These are phyloP conservation scores for Brachionus calyciflorus DNA, from an alignment of 1,140 invertebrate genomes.

Conservation along the genomic window DNA sequence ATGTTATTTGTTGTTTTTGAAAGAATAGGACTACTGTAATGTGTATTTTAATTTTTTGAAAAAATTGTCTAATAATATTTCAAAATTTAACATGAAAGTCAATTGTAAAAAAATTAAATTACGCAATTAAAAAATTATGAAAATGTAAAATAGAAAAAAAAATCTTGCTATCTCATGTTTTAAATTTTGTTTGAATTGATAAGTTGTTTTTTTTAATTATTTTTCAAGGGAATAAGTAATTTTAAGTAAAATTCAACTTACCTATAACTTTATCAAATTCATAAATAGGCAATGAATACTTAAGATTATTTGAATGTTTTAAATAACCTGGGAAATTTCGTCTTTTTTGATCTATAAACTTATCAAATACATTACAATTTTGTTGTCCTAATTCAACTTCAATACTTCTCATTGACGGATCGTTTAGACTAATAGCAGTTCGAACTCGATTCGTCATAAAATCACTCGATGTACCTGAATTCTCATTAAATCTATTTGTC, in stretches of 20 bases:
- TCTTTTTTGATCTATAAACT: slow-evolving; percentile 34
- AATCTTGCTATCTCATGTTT: too few relatives aligned
- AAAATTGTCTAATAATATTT: too few relatives aligned
- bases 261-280: slow-evolving; percentile 25
- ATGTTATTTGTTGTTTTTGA: too few relatives aligned
- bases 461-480: neutral
- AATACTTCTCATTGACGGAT: neutral
- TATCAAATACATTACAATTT: slow-evolving; percentile 17
- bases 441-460: neutral
- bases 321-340: slow-evolving; percentile 1
- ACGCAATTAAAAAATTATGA: too few relatives aligned
- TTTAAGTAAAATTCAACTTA: neutral
- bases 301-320: neutral
- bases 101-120: too few relatives aligned
- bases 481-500: neutral
- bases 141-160: too few relatives aligned
- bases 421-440: neutral
- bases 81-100: too few relatives aligned
- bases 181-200: neutral
- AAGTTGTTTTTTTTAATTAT: neutral
- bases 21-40: too few relatives aligned
- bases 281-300: neutral
- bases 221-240: neutral
- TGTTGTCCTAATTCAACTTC: slow-evolving; percentile 5
- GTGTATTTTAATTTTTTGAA: too few relatives aligned